Conservation (phyloP, 1,140 invertebrate species). For the Drosophila gunungcola region DNA sequence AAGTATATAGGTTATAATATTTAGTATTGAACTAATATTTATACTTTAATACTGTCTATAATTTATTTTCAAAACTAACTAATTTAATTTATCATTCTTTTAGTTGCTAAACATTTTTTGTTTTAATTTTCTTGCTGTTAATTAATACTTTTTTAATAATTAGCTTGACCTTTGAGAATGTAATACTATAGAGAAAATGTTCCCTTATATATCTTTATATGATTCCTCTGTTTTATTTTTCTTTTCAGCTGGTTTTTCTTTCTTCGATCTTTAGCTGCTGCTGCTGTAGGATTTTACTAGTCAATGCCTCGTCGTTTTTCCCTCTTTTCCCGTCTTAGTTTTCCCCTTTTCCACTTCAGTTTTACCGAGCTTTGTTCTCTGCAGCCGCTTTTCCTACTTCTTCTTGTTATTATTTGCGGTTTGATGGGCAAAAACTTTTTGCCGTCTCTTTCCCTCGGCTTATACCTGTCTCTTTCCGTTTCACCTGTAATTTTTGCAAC, state of each 20-base stretch:
- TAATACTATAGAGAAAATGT: background rate
- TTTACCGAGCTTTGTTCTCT: slow-evolving; percentile 49
- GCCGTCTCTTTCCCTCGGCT: slow-evolving; percentile 18
- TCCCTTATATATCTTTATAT: background rate
- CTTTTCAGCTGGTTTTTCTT: background rate
- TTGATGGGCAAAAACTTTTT: slow-evolving; percentile 53
- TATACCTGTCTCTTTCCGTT: slow-evolving; percentile 10
- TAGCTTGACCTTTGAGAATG: background rate
- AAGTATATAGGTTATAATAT: no score
- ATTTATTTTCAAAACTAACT: no score
- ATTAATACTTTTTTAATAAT: background rate
- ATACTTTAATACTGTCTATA: no score
- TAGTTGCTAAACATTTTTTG: no score
- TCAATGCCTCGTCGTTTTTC: slow-evolving; percentile 61
- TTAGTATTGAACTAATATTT: no score
- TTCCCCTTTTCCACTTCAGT: slow-evolving; percentile 1
- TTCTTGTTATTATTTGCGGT: slow-evolving; percentile 74
- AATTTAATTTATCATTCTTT: no score
- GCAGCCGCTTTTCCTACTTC: slow-evolving; percentile 26
- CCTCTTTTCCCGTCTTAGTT: slow-evolving; percentile 6
- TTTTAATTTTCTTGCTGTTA: no score
- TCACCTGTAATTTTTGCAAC: slow-evolving; percentile 81
- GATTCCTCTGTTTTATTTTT: slow-evolving; percentile 2
- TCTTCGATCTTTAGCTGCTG: slow-evolving; percentile 8
- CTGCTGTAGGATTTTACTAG: slow-evolving; percentile 60